Conservation (phyloP, 2,797 vertebrate species). For the Threskiornis aethiopicus region DNA sequence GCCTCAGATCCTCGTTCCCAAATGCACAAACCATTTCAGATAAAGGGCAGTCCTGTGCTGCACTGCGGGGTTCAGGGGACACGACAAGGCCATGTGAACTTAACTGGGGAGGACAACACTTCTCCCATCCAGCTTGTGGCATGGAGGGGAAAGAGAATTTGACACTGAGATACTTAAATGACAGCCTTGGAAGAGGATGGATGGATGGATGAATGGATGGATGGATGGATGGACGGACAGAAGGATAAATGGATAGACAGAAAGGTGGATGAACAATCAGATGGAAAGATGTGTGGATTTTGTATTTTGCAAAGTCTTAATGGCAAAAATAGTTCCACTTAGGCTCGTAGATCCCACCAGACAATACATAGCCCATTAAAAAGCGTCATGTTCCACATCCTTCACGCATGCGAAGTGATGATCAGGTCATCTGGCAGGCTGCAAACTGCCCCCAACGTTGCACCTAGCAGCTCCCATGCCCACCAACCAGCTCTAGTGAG, state of each 20-base stretch:
- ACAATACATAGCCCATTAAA: neutral
- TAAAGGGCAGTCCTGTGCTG: neutral
- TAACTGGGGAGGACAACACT: neutral
- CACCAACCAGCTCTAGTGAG: neutral
- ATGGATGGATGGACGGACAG: neutral
- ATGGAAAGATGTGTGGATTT: neutral
- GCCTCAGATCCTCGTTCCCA: neutral
- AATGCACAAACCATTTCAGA: neutral
- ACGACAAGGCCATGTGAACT: accelerated
- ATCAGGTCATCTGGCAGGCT: neutral
- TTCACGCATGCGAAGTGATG: neutral
- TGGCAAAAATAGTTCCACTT: neutral
- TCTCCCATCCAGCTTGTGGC: neutral
- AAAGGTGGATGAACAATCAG: neutral
- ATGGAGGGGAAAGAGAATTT: neutral
- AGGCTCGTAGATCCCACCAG: neutral
- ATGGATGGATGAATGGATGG: neutral
- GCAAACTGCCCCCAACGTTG: neutral
- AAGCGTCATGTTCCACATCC: accelerated
- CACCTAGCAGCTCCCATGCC: neutral
- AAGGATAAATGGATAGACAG: neutral
- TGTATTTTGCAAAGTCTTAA: neutral
- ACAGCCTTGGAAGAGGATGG: neutral
- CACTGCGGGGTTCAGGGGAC: neutral
- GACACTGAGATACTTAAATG: neutral